phyloP scores from a whole-genome alignment of 2,888 invertebrate species.

The Micropterix aruncella region DNA sequence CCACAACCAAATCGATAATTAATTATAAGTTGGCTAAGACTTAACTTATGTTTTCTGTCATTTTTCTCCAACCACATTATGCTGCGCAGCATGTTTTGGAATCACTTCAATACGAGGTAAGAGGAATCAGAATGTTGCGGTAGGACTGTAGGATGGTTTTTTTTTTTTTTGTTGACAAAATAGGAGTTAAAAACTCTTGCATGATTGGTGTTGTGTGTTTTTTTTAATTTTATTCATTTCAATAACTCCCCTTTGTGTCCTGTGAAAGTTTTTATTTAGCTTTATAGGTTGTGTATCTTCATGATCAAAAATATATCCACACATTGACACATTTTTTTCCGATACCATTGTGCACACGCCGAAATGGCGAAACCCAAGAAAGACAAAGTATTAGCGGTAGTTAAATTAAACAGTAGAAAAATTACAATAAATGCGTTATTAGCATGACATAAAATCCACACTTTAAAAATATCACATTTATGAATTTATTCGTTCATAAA shows the following conservation, averaged over 20 bases:
- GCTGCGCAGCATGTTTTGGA: conserved; percentile 97
- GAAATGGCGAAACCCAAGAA: too few relatives aligned
- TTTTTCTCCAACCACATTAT: conserved; percentile 60
- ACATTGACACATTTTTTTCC: too few relatives aligned
- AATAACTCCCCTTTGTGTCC: conserved; percentile 41
- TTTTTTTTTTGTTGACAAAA: background rate
- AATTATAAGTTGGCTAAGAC: background rate
- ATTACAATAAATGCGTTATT: too few relatives aligned
- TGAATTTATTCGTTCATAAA: too few relatives aligned
- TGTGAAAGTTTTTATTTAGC: conserved; percentile 43
- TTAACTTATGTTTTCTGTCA: conserved; percentile 28
- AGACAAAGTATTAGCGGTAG: too few relatives aligned
- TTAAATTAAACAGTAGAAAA: too few relatives aligned
- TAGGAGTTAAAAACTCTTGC: conserved; percentile 20
- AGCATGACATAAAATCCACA: too few relatives aligned
- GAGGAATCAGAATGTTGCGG: conserved; percentile 23
- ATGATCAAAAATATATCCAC: too few relatives aligned
- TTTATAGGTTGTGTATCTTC: too few relatives aligned
- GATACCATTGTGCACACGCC: too few relatives aligned
- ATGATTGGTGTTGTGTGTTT: conserved; percentile 19
- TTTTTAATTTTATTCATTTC: conserved; percentile 23
- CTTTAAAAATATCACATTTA: too few relatives aligned
- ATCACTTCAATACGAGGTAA: conserved; percentile 99
- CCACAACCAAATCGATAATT: too few relatives aligned
- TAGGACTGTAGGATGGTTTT: background rate